Conservation (phyloP, 92 coral and sea anemone genomes). For the Phenganax marumi region DNA sequence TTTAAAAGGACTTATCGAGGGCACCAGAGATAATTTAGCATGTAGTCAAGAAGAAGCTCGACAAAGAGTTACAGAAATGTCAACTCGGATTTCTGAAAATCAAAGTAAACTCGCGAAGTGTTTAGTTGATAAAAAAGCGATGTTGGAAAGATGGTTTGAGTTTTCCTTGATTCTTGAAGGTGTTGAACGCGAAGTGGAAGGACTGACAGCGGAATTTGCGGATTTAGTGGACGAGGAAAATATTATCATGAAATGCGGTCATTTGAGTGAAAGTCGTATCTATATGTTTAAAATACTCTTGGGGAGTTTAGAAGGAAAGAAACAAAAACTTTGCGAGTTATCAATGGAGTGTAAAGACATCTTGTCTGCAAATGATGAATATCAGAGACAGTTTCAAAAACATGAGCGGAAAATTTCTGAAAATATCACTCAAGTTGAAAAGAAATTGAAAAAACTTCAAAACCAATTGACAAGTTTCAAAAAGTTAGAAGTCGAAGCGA, state of each 20-base stretch:
- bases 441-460: slow-evolving; percentile 39
- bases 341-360: slow-evolving; percentile 20
- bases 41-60: slow-evolving; percentile 52
- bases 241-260: slow-evolving; percentile 37
- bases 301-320: slow-evolving; percentile 39
- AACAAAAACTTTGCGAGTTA: not conserved
- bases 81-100: slow-evolving; percentile 56
- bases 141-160: slow-evolving; percentile 44
- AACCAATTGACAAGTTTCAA: slow-evolving; percentile 25
- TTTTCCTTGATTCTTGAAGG: slow-evolving; percentile 45
- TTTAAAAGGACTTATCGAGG: slow-evolving; percentile 50
- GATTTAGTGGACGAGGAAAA: slow-evolving; percentile 57
- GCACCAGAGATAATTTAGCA: slow-evolving; percentile 61
- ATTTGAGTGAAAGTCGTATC: slow-evolving; percentile 35
- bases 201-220: slow-evolving; percentile 50
- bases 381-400: not conserved
- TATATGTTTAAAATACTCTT: slow-evolving; percentile 44
- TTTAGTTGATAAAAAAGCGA: slow-evolving; percentile 45
- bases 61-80: slow-evolving; percentile 44
- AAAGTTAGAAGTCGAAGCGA: slow-evolving; percentile 40
- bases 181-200: slow-evolving; percentile 55
- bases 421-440: not conserved
- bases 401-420: slow-evolving; percentile 8
- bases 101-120: slow-evolving; percentile 30
- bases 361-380: not conserved